Percentiles rank a stretch among this genome's conserved stretches.
These are phyloP conservation scores for Neuroterus valhalla DNA, from an alignment of 1,140 invertebrate genomes.

Conservation along the genomic window DNA sequence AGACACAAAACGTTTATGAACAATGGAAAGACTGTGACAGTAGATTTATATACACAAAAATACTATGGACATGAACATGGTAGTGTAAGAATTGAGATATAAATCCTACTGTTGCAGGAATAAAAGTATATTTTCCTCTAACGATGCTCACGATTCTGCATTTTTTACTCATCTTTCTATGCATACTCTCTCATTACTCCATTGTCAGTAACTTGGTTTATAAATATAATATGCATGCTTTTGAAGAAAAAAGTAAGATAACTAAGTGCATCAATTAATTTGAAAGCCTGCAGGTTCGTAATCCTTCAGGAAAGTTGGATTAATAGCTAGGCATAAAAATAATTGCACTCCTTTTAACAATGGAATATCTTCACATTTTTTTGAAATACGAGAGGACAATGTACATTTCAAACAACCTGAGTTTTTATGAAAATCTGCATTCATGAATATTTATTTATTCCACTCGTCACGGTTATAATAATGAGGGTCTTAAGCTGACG, in stretches of 20 bases:
- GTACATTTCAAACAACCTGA: too few relatives aligned
- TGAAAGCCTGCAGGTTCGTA: too few relatives aligned
- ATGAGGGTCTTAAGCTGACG: too few relatives aligned
- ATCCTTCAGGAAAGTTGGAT: too few relatives aligned
- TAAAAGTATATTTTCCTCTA: conserved; percentile 23
- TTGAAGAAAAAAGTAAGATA: not conserved
- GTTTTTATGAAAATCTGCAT: too few relatives aligned
- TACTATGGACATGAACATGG: not conserved
- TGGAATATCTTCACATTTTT: too few relatives aligned
- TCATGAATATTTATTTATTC: too few relatives aligned
- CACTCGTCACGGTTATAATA: too few relatives aligned
- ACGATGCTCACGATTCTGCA: conserved; percentile 16
- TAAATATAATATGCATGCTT: not conserved
- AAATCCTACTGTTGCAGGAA: not conserved
- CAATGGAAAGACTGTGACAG: conserved; percentile 3
- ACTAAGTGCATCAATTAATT: too few relatives aligned
- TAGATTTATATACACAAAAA: not conserved
- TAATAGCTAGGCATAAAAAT: too few relatives aligned
- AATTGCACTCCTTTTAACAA: too few relatives aligned
- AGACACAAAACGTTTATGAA: not conserved
- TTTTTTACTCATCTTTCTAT: not conserved
- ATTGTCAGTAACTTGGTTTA: not conserved
- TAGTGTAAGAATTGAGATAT: not conserved
- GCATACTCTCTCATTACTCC: conserved; percentile 7
- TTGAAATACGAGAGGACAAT: too few relatives aligned